Base-by-base conservation (phyloP, 2,113 vertebrate species). In the Bagarius yarrelli region DNA sequence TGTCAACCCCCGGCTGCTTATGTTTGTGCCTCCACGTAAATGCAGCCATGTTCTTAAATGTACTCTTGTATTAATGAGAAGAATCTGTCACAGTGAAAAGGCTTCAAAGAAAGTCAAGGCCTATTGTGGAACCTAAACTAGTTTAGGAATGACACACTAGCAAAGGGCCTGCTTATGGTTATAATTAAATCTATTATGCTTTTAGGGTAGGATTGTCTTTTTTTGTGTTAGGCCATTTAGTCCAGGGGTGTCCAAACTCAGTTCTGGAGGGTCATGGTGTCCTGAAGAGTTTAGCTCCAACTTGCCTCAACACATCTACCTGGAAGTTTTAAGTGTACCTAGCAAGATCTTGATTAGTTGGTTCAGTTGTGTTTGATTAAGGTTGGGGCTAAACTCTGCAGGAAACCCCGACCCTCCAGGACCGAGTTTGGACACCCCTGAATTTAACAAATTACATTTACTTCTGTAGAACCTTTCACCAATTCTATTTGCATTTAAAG, bases 41-140 rank as follows among this genome's bases (percentile, higher is more conserved):
- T 9, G 72, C 61, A 67, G 9, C 61, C 50, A 16, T 25, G 76
- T 27, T 60, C 50, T 40, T 32, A 72, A 44, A 60, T 75, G 55
- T 40, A 25, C 67, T 27, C 47, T n/a, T 56, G 15, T 55, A n/a
- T 25, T 79, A 79, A 79, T 69, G 23, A 79, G 63, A 79, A 21
- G 32, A 69, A 78, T 32, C 32, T 66, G 30, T 67, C 76, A 67
- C 50, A 34, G 3, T 55, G 47, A 67, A 67, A 67, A 40, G 21
- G 53, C 72, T 25, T 75, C 14, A 40, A 57, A 16, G 30, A 57
- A 75, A 75, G 53, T 36, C 21, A 25, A 75, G 52, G 21, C 52
- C 71, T 74, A 13, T 14, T 75, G 53, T n/a, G 21, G 13, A 21
- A 18, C 3, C 13, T 12, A 8, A 18, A n/a, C n/a, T n/a, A 18